Evolutionary conservation across 2,888 invertebrate species (phyloP), one percentile per base, ranked within the genome.

Genomic region (Eristalis arbustorum): DNA sequence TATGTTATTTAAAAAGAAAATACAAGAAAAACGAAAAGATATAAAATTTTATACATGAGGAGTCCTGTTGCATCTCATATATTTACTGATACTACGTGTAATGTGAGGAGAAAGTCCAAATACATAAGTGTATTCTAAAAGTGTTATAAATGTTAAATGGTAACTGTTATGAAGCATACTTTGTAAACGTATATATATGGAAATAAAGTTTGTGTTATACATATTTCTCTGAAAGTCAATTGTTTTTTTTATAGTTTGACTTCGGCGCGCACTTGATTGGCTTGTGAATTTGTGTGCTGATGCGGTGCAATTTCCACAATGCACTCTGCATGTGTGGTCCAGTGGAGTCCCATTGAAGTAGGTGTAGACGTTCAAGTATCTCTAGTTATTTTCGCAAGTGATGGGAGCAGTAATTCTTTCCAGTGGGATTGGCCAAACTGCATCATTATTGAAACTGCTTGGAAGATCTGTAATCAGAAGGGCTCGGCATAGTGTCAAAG

Each of bases 31-130:
- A 56, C 56, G 66, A 67, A 28, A 66, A 62, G 61, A 81, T 57
- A 82, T 82, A 85, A 74, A 78, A 78, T 87, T 87, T 87, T 87
- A 78, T 87, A 87, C 87, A 87, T 82, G 87, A 87, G 87, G 87
- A 87, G 87, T 87, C 87, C 87, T 87, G 87, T 87, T 87, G 87
- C 87, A 75, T 87, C 87, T 87, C 87, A 87, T 87, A 87, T 87
- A 87, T 87, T 87, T 87, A 87, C 87, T 87, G 77, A 87, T 78
- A 87, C 25, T 59, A 25, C n/a, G n/a, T 25, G 25, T 23, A 59
- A 59, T 59, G 23, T 25, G 18, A 23, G 25, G 10, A 25, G 25
- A 59, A 87, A 82, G 87, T 87, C 87, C 87, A 82, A 76, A 81
- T 85, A 69, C 81, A 74, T 82, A 82, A 77, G 78, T 87, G 87